phyloP scores from a whole-genome alignment of 2,797 vertebrate genomes.

The Alauda arvensis region DNA sequence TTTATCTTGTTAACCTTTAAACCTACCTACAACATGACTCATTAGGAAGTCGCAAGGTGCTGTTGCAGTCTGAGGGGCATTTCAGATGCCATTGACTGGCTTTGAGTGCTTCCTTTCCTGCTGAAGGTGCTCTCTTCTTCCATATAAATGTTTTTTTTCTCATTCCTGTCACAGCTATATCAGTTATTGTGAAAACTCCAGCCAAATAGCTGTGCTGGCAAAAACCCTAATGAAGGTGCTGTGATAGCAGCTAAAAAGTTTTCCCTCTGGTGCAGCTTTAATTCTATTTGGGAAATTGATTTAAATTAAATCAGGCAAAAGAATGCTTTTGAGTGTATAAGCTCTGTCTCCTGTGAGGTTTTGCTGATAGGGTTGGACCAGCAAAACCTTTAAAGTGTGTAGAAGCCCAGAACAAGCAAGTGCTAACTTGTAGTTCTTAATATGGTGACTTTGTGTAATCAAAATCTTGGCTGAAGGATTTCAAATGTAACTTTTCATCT shows the following conservation, averaged over 20 bases:
- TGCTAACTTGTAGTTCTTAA: constrained; percentile 23
- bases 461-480: not conserved
- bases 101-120: not conserved
- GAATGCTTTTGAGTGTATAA: constrained; percentile 40
- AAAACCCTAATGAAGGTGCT: constrained; percentile 48
- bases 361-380: constrained; percentile 7
- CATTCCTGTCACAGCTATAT: not conserved
- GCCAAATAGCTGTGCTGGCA: constrained; percentile 37
- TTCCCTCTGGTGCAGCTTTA: constrained; percentile 56
- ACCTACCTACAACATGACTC: not conserved
- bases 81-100: not conserved
- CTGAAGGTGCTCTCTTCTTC: not conserved
- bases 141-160: not conserved
- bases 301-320: constrained; percentile 55
- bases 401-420: constrained; percentile 13
- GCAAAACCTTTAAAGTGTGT: not conserved
- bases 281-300: constrained; percentile 51
- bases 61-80: not conserved
- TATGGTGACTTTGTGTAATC: not conserved
- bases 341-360: constrained; percentile 28
- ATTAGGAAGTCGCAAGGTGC: not conserved
- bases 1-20: not conserved
- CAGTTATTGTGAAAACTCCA: not conserved
- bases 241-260: constrained; percentile 29
- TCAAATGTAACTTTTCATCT: not conserved